Conservation (phyloP, 37 sponge, comb jelly and placozoan species). For the Lycopodina hypogea region DNA sequence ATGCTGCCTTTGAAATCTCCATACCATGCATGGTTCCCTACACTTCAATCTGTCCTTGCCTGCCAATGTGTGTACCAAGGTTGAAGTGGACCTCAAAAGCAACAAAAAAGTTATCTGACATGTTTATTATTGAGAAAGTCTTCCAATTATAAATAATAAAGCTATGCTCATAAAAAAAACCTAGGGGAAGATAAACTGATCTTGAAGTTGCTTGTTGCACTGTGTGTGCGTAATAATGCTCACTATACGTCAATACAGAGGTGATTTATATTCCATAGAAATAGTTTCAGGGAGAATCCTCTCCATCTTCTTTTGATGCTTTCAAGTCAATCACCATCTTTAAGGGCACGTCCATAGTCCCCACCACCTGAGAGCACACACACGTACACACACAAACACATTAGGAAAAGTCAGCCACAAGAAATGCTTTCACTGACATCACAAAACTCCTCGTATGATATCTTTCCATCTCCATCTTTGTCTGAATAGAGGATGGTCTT, state of each 20-base stretch:
- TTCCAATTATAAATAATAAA: background rate
- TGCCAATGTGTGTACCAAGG: background rate
- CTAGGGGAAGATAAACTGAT: too few species aligned
- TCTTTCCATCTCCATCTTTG: conserved; percentile 98
- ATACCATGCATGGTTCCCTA: background rate
- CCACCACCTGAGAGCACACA: conserved; percentile 59
- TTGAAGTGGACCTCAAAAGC: background rate
- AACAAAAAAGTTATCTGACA: background rate
- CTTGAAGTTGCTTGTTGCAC: background rate
- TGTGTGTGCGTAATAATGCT: background rate
- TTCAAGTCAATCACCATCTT: conserved; percentile 72
- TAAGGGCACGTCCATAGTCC: conserved; percentile 67
- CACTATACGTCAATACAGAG: background rate
- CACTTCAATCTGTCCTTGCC: background rate
- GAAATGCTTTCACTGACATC: conserved; percentile 49
- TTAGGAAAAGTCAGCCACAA: background rate
- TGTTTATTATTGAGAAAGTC: background rate
- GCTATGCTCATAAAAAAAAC: background rate
- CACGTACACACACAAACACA: background rate
- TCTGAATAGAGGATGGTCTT: conserved; percentile 99
- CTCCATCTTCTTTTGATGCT: background rate
- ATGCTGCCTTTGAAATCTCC: conserved; percentile 8
- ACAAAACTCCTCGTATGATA: conserved; percentile 94
- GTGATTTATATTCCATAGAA: background rate
- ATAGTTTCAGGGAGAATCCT: background rate